Conservation (phyloP, 2,797 vertebrate species). For the Lacerta agilis region DNA sequence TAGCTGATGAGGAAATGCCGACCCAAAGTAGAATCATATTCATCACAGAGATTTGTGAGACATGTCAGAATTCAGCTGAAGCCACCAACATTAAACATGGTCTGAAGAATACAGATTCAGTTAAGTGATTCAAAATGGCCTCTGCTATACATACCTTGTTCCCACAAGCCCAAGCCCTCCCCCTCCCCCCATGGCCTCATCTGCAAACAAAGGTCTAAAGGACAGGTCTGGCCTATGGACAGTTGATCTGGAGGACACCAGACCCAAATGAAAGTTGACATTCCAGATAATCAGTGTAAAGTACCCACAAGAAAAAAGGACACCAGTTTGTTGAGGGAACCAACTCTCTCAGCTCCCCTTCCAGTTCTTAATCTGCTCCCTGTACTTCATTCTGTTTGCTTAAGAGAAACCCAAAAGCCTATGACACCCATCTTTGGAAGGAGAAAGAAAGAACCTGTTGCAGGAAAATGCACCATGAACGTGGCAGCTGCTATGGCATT, state of each 20-base stretch:
- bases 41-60: conserved; percentile 6
- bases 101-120: conserved; percentile 44
- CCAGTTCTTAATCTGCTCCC: conserved; percentile 31
- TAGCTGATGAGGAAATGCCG: conserved; percentile 42
- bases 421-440: neutral
- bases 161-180: conserved; percentile 23
- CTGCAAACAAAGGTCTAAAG: conserved; percentile 35
- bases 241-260: neutral
- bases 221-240: neutral
- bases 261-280: conserved; percentile 39
- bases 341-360: conserved; percentile 43
- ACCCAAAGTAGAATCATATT: conserved; percentile 40
- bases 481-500: conserved; percentile 7
- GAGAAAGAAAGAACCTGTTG: neutral
- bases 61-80: neutral
- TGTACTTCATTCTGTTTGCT: conserved; percentile 14
- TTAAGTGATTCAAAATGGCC: conserved; percentile 27
- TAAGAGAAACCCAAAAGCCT: neutral
- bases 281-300: conserved; percentile 54
- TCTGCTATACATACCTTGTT: conserved; percentile 34
- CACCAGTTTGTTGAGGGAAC: conserved; percentile 61
- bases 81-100: conserved; percentile 38
- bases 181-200: conserved; percentile 42
- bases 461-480: conserved; percentile 33
- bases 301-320: conserved; percentile 31